A percentile compares a stretch with the other conserved stretches of the same genome.
Evolutionary conservation across 2,888 invertebrate species (phyloP).

Genomic region (Idaea aversata): DNA sequence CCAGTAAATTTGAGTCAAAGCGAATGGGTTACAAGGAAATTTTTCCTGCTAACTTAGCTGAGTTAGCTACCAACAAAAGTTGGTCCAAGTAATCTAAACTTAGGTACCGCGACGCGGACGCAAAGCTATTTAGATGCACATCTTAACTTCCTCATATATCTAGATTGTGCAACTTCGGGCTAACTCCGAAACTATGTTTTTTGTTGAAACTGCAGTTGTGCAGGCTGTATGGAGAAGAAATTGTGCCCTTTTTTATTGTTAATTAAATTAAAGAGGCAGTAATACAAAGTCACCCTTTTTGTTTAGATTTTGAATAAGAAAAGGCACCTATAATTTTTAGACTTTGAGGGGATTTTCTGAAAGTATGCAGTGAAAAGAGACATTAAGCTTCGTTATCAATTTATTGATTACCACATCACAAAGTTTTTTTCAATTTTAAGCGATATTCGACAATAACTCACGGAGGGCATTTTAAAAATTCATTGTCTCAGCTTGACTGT

Average conservation of each 20-base stretch:
- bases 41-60: slow-evolving; percentile 37
- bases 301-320: too few species aligned
- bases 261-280: background rate
- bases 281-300: too few species aligned
- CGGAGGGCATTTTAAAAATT: background rate
- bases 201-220: slow-evolving; percentile 9
- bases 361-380: too few species aligned
- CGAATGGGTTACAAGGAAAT: slow-evolving; percentile 67
- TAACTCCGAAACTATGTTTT: slow-evolving; percentile 55
- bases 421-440: background rate
- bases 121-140: slow-evolving; percentile 80
- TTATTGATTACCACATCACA: background rate
- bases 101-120: slow-evolving; percentile 75
- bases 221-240: background rate
- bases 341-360: too few species aligned
- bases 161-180: slow-evolving; percentile 69
- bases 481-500: background rate
- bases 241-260: background rate
- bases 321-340: too few species aligned
- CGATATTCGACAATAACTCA: background rate
- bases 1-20: slow-evolving; percentile 69
- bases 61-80: slow-evolving; percentile 51
- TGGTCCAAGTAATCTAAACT: slow-evolving; percentile 80
- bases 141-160: slow-evolving; percentile 79
- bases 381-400: too few species aligned